These are phyloP conservation scores for Beroe forskalii DNA, from an alignment of 37 sponge, comb jelly and placozoan genomes.

Conservation along the genomic window DNA sequence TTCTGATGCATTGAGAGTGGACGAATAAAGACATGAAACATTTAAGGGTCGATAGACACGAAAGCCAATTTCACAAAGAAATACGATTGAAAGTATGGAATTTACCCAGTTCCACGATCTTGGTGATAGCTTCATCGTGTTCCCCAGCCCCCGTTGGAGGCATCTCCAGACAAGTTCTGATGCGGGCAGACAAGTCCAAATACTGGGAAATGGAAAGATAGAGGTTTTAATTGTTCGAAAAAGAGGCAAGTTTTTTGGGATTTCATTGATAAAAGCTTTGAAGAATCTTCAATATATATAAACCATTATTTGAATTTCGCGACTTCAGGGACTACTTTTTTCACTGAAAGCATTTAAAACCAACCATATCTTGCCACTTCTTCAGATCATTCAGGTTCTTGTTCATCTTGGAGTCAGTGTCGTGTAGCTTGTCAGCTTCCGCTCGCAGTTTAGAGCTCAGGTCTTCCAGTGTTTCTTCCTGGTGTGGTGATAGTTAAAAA, in stretches of 20 bases:
- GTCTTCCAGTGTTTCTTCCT: constrained; percentile 43
- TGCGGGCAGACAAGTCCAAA: constrained; percentile 26
- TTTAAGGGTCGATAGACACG: too few species aligned
- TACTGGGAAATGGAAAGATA: not conserved
- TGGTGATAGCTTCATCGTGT: constrained; percentile 38
- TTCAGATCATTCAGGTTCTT: not conserved
- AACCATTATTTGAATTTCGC: too few species aligned
- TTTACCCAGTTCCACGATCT: constrained; percentile 39
- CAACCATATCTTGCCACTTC: constrained; percentile 41
- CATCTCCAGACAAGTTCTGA: constrained; percentile 27
- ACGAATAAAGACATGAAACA: not conserved
- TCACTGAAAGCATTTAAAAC: not conserved
- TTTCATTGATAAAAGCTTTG: too few species aligned
- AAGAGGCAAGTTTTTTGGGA: too few species aligned
- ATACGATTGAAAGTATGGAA: too few species aligned
- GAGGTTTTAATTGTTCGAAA: too few species aligned
- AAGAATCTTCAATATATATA: too few species aligned
- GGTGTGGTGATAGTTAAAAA: too few species aligned
- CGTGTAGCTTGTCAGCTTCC: not conserved
- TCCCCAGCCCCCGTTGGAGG: constrained; percentile 6
- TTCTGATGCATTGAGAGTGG: not conserved
- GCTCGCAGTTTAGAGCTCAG: constrained; percentile 33
- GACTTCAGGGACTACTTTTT: too few species aligned
- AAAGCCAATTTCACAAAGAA: too few species aligned
- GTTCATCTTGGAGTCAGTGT: constrained; percentile 14